Conservation (phyloP, 1,140 invertebrate species). For the Mylabris phalerata region DNA sequence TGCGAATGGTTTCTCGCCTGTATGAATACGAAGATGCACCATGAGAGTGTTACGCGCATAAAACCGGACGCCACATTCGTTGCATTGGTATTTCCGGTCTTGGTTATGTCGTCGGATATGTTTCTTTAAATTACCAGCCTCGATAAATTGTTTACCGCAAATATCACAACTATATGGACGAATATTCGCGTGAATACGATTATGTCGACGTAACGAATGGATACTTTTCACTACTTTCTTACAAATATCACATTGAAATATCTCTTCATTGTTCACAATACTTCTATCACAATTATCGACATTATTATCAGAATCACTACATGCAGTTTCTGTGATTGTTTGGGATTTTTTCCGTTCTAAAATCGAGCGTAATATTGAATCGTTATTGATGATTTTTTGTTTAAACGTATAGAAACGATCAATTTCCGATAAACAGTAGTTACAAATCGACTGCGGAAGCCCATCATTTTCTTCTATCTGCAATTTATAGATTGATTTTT, state of each 20-base stretch:
- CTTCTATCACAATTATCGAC: not conserved
- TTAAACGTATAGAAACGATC: conserved; percentile 7
- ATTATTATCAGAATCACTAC: not conserved
- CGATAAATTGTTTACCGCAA: conserved; percentile 59
- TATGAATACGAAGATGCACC: conserved; percentile 16
- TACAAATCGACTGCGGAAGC: not conserved
- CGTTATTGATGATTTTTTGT: conserved; percentile 5
- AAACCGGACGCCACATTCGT: conserved; percentile 12
- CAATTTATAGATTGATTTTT: not conserved
- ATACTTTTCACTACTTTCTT: conserved; percentile 18
- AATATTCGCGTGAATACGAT: conserved; percentile 51
- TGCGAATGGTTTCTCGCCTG: conserved; percentile 15
- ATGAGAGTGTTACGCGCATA: conserved; percentile 12
- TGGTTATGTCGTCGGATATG: conserved; percentile 13
- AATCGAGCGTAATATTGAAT: not conserved
- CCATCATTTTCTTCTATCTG: conserved; percentile 10
- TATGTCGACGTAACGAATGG: conserved; percentile 41
- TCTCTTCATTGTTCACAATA: not conserved
- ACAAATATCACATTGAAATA: conserved; percentile 14
- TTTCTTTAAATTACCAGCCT: conserved; percentile 15
- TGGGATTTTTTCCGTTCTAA: not conserved
- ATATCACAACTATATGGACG: conserved; percentile 56
- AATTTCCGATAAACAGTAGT: conserved; percentile 1
- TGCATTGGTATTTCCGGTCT: conserved; percentile 16
- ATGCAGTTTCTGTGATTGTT: not conserved